Evolutionary conservation across 2,888 invertebrate species (phyloP).

Genomic region (Steinernema hermaphroditum): DNA sequence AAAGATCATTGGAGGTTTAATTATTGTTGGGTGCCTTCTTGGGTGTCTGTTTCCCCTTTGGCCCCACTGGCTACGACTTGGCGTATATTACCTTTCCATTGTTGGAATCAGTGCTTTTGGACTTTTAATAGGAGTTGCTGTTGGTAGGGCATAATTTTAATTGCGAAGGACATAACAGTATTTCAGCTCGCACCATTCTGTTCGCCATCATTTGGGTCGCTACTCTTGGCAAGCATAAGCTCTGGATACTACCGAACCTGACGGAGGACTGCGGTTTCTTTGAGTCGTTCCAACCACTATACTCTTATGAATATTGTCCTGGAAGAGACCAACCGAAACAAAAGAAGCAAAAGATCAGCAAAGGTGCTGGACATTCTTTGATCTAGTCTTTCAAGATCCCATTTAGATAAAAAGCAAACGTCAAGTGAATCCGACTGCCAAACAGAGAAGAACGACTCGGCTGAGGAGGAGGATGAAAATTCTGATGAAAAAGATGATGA

Average conservation of each 20-base stretch:
- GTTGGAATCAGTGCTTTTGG: constrained; percentile 92
- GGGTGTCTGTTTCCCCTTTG: constrained; percentile 98
- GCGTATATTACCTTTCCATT: constrained; percentile 93
- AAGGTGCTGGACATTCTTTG: no score
- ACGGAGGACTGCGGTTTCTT: constrained; percentile 98
- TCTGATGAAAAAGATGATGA: not conserved
- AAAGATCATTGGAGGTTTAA: constrained; percentile 69
- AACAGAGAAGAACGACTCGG: not conserved
- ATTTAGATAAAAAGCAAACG: not conserved
- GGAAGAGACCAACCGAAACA: constrained; percentile 34
- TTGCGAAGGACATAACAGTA: no score
- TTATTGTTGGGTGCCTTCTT: constrained; percentile 86
- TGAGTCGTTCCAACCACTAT: constrained; percentile 95
- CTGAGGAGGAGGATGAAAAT: constrained; percentile 3
- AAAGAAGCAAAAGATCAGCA: constrained; percentile 24
- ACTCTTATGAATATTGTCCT: constrained; percentile 68
- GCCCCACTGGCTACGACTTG: constrained; percentile 81
- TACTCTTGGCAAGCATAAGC: constrained; percentile 85
- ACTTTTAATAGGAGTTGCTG: constrained; percentile 84
- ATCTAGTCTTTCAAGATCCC: no score
- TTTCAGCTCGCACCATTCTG: constrained; percentile 80
- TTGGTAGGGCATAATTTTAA: no score
- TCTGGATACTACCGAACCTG: constrained; percentile 98
- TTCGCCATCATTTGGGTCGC: constrained; percentile 87
- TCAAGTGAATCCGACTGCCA: not conserved